Evolutionary conservation across 1,140 invertebrate species (phyloP).

Genomic region (Drosophila mojavensis): DNA sequence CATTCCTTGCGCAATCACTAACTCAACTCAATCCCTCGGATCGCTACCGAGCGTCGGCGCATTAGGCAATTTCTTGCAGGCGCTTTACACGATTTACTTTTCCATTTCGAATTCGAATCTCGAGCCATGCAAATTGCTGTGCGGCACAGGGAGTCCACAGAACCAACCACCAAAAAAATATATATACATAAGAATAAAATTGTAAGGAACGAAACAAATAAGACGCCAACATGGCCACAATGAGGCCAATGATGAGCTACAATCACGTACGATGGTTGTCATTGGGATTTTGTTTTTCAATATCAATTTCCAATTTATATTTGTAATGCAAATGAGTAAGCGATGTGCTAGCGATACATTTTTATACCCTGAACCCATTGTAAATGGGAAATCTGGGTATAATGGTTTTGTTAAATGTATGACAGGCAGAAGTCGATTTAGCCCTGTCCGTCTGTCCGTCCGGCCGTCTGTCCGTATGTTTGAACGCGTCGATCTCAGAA

Average conservation of each 20-base stretch:
- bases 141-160: constrained; percentile 29
- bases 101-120: constrained; percentile 76
- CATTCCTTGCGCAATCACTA: not conserved
- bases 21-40: constrained; percentile 15
- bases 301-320: not conserved
- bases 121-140: constrained; percentile 77
- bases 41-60: constrained; percentile 37
- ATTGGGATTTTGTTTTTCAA: not conserved
- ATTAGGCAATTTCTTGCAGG: constrained; percentile 80
- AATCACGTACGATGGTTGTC: constrained; percentile 35
- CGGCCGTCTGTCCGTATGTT: too few relatives aligned
- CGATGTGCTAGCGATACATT: too few relatives aligned
- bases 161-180: constrained; percentile 38
- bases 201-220: constrained; percentile 63
- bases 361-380: too few relatives aligned
- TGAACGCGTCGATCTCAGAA: too few relatives aligned
- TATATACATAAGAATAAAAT: not conserved
- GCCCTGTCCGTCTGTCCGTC: too few relatives aligned
- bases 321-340: not conserved
- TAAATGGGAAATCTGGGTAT: too few relatives aligned
- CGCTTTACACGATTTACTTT: constrained; percentile 79
- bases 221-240: constrained; percentile 61
- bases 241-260: constrained; percentile 69
- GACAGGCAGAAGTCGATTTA: too few relatives aligned
- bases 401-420: too few relatives aligned